phyloP scores from a whole-genome alignment of 2,888 invertebrate genomes.

The Torymus tubicola region DNA sequence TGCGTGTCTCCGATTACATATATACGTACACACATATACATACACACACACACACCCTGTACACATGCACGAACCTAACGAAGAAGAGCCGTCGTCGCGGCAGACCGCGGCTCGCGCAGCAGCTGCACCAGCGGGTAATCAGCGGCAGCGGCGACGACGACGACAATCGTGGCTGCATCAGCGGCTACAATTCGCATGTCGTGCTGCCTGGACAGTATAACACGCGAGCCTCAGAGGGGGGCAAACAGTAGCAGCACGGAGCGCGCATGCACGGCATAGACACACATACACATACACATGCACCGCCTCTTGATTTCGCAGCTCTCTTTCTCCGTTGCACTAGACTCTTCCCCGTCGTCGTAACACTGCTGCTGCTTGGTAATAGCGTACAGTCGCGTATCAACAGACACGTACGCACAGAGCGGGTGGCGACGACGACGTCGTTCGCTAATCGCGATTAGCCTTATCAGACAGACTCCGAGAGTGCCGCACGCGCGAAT shows the following conservation, averaged over 20 bases:
- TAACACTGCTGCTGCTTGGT: no score
- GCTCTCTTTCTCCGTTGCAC: no score
- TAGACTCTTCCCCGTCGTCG: no score
- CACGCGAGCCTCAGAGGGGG: no score
- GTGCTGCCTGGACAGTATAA: neutral
- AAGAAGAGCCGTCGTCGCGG: neutral
- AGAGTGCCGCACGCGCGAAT: conserved; percentile 8
- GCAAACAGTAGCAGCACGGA: no score
- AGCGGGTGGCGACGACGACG: no score
- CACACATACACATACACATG: neutral
- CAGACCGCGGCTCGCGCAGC: neutral
- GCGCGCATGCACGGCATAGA: no score
- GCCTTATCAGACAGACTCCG: conserved; percentile 24
- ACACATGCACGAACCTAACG: neutral
- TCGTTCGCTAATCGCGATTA: neutral
- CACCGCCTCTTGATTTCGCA: no score
- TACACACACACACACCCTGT: no score
- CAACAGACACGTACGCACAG: no score
- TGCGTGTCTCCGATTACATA: neutral
- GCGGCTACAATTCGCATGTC: neutral
- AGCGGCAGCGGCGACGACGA: neutral
- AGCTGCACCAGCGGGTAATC: neutral
- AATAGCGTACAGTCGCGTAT: no score
- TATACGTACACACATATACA: no score
- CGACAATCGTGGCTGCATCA: conserved; percentile 1